Evolutionary conservation across 2,113 vertebrate species (phyloP).

Genomic region (human): DNA sequence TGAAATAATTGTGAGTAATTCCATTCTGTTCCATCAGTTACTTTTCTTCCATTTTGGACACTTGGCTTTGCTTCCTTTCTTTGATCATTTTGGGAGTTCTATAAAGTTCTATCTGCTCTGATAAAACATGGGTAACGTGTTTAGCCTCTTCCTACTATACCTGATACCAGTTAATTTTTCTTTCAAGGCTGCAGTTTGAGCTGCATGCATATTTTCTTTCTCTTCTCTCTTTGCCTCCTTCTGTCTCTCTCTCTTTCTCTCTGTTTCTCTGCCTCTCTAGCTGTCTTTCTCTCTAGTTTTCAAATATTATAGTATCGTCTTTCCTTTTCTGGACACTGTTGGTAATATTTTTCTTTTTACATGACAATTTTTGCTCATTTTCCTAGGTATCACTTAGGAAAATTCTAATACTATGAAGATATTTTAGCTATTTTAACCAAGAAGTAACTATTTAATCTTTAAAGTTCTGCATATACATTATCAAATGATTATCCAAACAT

Average conservation of each 20-base stretch:
- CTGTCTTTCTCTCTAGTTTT: not conserved
- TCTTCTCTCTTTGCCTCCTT: not conserved
- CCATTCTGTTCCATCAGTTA: not conserved
- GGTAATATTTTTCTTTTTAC: not conserved
- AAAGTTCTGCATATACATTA: not conserved
- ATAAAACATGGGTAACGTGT: not conserved
- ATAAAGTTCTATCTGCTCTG: not conserved
- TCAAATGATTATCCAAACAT: not conserved
- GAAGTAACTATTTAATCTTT: not conserved
- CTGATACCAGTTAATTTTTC: not conserved
- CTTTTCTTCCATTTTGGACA: not conserved
- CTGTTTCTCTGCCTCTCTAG: not conserved
- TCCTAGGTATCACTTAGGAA: not conserved
- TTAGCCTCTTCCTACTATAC: not conserved
- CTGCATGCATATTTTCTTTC: not conserved
- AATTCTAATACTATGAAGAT: not conserved
- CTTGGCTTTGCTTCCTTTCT: not conserved
- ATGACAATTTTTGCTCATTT: not conserved
- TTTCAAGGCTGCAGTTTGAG: not conserved
- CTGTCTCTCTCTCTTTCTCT: not conserved
- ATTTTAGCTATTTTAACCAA: not conserved
- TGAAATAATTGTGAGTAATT: not conserved
- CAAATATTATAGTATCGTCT: not conserved
- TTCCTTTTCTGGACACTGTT: not conserved
- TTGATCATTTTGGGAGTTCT: not conserved